These are phyloP conservation scores for Syngnathoides biaculeatus DNA, from an alignment of 2,113 vertebrate genomes.

Conservation along the genomic window DNA sequence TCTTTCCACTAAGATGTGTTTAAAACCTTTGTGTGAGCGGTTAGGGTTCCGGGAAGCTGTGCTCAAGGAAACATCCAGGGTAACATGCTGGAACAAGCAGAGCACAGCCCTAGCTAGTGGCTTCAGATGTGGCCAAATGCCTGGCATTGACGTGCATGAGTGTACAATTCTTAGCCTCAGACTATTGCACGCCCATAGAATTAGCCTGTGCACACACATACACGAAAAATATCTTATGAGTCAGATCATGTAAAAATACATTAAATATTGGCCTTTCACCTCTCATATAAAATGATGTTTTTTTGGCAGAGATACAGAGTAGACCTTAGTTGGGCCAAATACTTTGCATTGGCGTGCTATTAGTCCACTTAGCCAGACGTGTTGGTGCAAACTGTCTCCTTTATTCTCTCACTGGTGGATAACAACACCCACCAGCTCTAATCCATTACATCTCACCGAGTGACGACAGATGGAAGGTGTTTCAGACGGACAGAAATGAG, in stretches of 20 bases:
- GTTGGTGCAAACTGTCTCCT: neutral
- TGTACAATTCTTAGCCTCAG: conserved; percentile 13
- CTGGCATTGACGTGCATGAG: conserved; percentile 45
- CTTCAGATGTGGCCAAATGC: conserved; percentile 61
- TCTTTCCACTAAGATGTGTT: conserved; percentile 41
- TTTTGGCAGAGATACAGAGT: conserved; percentile 30
- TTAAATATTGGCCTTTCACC: conserved; percentile 7
- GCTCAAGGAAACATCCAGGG: conserved; percentile 62
- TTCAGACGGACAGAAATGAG: conserved; percentile 13
- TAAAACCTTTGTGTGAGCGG: conserved; percentile 37
- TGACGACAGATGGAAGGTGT: conserved; percentile 3
- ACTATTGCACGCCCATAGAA: conserved; percentile 4
- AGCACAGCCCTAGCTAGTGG: conserved; percentile 47
- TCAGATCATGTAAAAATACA: conserved; percentile 18
- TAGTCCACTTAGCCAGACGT: conserved; percentile 15
- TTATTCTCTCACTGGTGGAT: neutral
- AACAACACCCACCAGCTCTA: neutral
- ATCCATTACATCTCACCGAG: neutral
- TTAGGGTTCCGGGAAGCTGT: conserved; percentile 67
- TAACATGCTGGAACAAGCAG: conserved; percentile 63
- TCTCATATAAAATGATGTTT: conserved; percentile 20
- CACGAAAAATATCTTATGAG: neutral
- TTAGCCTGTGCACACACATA: conserved; percentile 5
- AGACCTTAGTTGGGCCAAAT: conserved; percentile 22
- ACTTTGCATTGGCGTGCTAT: conserved; percentile 15